Conservation (phyloP, 2,888 invertebrate species). For the Cephalotes varians region DNA sequence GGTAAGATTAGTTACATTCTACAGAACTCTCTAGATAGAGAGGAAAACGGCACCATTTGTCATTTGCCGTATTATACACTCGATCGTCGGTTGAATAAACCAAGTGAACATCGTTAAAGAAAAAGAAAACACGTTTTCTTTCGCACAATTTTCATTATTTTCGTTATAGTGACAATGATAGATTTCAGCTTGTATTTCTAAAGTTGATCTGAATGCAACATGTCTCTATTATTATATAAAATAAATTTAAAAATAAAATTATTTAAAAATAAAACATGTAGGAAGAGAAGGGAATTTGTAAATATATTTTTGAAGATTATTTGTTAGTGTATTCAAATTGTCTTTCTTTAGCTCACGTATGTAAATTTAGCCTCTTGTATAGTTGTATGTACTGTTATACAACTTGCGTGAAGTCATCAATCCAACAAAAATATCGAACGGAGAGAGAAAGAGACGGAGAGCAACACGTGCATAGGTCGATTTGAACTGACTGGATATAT, state of each 20-base stretch:
- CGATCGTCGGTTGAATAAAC: not conserved
- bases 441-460: not conserved
- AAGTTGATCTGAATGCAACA: not conserved
- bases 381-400: constrained; percentile 11
- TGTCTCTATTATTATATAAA: not conserved
- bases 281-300: not conserved
- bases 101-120: not conserved
- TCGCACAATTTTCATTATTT: not conserved
- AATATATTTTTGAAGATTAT: not conserved
- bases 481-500: not conserved
- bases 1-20: constrained; percentile 32
- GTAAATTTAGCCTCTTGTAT: not conserved
- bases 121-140: not conserved
- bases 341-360: not conserved
- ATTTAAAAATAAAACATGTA: not conserved
- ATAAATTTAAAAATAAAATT: not conserved
- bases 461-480: not conserved
- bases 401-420: not conserved
- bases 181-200: not conserved
- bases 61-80: constrained; percentile 3
- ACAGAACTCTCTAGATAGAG: constrained; percentile 3
- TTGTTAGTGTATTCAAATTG: not conserved
- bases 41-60: not conserved
- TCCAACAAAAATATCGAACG: not conserved
- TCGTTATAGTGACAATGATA: not conserved